phyloP scores from a whole-genome alignment of 2,797 vertebrate species.

The Rhadinocentrus ornatus region DNA sequence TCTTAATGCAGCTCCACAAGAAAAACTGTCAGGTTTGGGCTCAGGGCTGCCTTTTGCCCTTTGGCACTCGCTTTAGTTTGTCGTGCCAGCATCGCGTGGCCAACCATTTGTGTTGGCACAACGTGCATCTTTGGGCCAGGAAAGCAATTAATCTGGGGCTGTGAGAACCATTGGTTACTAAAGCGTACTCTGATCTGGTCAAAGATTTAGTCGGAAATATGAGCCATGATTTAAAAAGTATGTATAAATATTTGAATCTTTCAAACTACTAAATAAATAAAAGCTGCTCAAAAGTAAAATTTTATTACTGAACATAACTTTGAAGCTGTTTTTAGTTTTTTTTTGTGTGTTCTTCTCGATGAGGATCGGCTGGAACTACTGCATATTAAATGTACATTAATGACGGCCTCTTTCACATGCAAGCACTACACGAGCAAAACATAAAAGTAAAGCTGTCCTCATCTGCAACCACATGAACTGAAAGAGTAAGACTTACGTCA shows the following conservation, averaged over 20 bases:
- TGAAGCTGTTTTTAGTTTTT: conserved; percentile 8
- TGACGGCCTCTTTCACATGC: background rate
- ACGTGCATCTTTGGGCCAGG: conserved; percentile 61
- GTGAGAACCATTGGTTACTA: conserved; percentile 53
- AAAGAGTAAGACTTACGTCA: conserved; percentile 17
- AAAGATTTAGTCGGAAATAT: conserved; percentile 49
- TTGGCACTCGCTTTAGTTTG: conserved; percentile 60
- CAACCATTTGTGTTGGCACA: conserved; percentile 77
- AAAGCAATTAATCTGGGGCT: conserved; percentile 67
- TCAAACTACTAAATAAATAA: conserved; percentile 30
- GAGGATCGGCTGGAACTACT: background rate
- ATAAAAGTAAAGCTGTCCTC: conserved; percentile 8
- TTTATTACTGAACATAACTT: conserved; percentile 22
- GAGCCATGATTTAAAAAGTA: conserved; percentile 29
- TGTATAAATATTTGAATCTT: conserved; percentile 44
- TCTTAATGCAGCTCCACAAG: conserved; percentile 33
- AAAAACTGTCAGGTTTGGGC: conserved; percentile 37
- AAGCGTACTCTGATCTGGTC: conserved; percentile 50
- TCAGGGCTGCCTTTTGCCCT: conserved; percentile 52
- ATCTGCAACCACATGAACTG: conserved; percentile 6
- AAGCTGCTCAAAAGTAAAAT: conserved; percentile 22
- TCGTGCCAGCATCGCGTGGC: conserved; percentile 65
- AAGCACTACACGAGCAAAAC: conserved; percentile 18
- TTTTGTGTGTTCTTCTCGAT: background rate
- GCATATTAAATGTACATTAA: background rate